Evolutionary conservation across 2,888 invertebrate species (phyloP).

Genomic region (Drosophila lacicola): DNA sequence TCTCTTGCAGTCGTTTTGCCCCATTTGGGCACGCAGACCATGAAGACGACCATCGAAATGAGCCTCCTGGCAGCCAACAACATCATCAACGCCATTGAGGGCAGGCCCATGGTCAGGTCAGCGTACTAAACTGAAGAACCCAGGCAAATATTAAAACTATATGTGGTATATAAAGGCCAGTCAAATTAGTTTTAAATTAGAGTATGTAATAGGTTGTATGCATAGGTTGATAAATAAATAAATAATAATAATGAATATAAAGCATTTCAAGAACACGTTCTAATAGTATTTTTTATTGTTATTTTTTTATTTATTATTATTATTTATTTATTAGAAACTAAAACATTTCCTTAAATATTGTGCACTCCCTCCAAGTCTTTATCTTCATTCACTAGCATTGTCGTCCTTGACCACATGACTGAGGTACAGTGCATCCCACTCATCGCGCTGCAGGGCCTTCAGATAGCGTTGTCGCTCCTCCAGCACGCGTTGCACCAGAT

Average conservation of each 20-base stretch:
- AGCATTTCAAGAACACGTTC: too few species aligned
- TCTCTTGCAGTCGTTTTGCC: slow-evolving; percentile 90
- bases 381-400: slow-evolving; percentile 28
- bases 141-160: background rate
- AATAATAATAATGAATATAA: too few species aligned
- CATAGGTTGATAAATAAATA: too few species aligned
- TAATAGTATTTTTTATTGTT: too few species aligned
- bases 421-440: slow-evolving; percentile 81
- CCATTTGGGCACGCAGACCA: slow-evolving; percentile 94
- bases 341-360: too few species aligned
- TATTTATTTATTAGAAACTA: too few species aligned
- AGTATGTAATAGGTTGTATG: too few species aligned
- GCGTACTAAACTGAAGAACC: slow-evolving; percentile 73
- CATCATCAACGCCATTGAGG: slow-evolving; percentile 90
- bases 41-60: slow-evolving; percentile 92
- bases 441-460: slow-evolving; percentile 79
- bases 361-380: background rate
- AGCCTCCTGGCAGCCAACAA: slow-evolving; percentile 92
- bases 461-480: slow-evolving; percentile 82
- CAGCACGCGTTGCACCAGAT: slow-evolving; percentile 75
- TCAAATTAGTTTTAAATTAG: background rate
- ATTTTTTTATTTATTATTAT: too few species aligned
- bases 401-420: slow-evolving; percentile 63
- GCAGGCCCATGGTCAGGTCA: slow-evolving; percentile 89
- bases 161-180: background rate